A percentile compares a stretch with the other conserved stretches of the same genome.
These are phyloP conservation scores for Elysia crispata DNA, from an alignment of 2,888 invertebrate genomes.

Conservation along the genomic window DNA sequence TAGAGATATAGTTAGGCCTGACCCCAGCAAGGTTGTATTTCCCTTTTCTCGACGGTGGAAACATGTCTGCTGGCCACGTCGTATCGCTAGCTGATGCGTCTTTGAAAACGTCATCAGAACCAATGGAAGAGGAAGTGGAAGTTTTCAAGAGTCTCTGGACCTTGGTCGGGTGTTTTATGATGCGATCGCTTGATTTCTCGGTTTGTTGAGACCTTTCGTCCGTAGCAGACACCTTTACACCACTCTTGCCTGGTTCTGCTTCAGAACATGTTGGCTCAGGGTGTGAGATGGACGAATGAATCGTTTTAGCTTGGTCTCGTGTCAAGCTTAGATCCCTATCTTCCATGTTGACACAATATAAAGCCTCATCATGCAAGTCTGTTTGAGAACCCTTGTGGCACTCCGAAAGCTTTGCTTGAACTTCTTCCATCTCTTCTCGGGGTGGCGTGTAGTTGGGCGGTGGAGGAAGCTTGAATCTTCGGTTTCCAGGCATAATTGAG, in stretches of 20 bases:
- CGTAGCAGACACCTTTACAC: neutral
- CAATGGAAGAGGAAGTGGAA: neutral
- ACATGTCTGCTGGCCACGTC: neutral
- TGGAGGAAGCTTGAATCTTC: slow-evolving; percentile 29
- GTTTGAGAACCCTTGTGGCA: slow-evolving; percentile 41
- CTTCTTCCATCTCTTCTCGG: slow-evolving; percentile 31
- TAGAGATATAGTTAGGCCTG: too few relatives aligned
- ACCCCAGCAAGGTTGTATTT: too few relatives aligned
- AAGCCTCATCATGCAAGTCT: slow-evolving; percentile 21
- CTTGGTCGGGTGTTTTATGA: too few relatives aligned
- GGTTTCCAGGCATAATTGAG: neutral
- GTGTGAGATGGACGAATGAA: neutral
- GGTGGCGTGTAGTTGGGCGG: slow-evolving; percentile 43
- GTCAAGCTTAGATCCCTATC: slow-evolving; percentile 34
- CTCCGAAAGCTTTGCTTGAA: slow-evolving; percentile 13
- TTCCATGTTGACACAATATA: slow-evolving; percentile 35
- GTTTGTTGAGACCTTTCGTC: neutral
- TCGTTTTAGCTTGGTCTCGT: slow-evolving; percentile 6
- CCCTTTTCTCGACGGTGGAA: neutral
- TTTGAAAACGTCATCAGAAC: slow-evolving; percentile 37
- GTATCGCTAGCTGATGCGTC: neutral
- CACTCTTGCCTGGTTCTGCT: neutral
- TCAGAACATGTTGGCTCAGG: neutral
- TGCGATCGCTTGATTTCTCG: neutral
- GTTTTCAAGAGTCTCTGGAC: neutral